Evolutionary conservation across 2,113 vertebrate species (phyloP), one percentile per base, ranked within the genome.

Genomic region (Oreochromis aureus): DNA sequence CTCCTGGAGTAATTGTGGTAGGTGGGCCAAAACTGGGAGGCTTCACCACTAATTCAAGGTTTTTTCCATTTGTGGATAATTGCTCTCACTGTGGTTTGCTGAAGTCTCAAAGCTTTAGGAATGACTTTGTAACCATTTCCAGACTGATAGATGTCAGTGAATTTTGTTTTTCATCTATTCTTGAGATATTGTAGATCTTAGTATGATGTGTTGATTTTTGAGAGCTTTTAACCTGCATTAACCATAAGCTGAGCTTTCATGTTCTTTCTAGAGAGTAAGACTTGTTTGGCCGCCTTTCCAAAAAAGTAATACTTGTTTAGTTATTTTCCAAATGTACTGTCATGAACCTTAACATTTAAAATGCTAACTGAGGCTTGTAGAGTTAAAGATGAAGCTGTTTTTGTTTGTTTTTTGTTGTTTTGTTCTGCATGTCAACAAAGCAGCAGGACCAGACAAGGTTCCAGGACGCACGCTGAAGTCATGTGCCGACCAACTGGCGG

Each of bases 71-170:
- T 59, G 5, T 30, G 56, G 24, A 59, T 59, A 59, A 59, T 30
- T 16, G 24, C 56, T 59, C 13, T 59, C 56, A 30, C 27, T 59
- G 24, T 59, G 24, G 56, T 59, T 59, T 59, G 24, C 7, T 59
- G 56, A 30, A 0, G 0, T 59, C 12, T 58, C 55, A 58, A 58
- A 58, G 55, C 55, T 4, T 16, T 58, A 58, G 7, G 24, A 58
- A 58, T 58, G 55, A 58, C 2, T 58, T 30, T 58, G 15, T 58
- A 58, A 58, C 55, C 55, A 58, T 58, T 58, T 0, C 13, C 7
- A 30, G 55, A 58, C 56, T 59, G 56, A 30, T 30, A 3, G 1
- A 59, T 30, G 56, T 59, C 56, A 59, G 56, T 9, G 13, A 30
- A 59, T 59, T 59, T 59, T 59, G 56, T 58, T 30, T 59, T 30